Evolutionary conservation across 2,797 vertebrate species (phyloP), one percentile per base, ranked within the genome.

Genomic region (Sciaenops ocellatus): DNA sequence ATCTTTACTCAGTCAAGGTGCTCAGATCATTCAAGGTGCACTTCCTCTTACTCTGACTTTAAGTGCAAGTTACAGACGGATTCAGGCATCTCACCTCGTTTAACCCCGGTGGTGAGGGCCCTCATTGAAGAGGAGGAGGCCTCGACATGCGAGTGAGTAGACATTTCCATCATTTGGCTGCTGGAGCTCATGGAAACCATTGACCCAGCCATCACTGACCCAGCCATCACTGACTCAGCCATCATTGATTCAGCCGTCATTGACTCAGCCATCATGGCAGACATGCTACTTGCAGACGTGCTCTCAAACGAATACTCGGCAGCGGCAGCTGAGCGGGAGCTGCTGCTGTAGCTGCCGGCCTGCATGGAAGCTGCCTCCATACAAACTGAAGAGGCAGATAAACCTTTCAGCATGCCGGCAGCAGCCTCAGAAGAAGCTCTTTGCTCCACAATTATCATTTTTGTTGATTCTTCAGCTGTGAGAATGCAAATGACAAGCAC

Each of bases 281-380:
- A 97, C 95, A 97, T 97, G 96, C 97, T 97, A 96, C 94, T 92
- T 77, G 96, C 96, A 93, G 98, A 97, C 97, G 97, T 97, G 96
- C 97, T 98, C 90, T 96, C 95, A 96, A 97, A 96, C 87, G 96
- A 97, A 93, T 92, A 95, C 89, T 96, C 94, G 76, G 80, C 80
- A 93, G 96, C 96, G 76, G 78, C 80, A 94, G 79, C 80, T 48
- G 88, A 83, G 94, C 92, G 95, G 93, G 96, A 96, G 94, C 75
- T 73, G 78, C 96, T 96, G 96, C 96, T 96, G 95, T 94, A 96
- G 87, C 96, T 96, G 89, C 96, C 90, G 90, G 96, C 96, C 93
- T 97, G 96, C 93, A 95, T 94, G 90, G 96, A 95, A 91, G 96
- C 93, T 84, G 95, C 94, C 88, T 96, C 95, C 96, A 96, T 95